Base-by-base conservation (phyloP, 2,888 invertebrate genomes). In the Blastobasis adustella region DNA sequence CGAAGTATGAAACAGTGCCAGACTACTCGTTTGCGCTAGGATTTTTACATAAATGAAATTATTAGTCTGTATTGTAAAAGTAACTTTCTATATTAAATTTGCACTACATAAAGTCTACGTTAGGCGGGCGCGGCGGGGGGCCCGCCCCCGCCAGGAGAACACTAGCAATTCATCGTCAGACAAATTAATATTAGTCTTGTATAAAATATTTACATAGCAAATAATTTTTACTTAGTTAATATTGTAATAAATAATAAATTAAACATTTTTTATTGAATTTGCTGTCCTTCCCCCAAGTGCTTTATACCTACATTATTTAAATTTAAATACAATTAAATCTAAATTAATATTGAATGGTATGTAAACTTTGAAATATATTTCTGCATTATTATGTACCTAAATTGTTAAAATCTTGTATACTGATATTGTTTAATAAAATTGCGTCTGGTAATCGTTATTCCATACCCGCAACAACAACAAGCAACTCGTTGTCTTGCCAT, bases 211-310 rank as follows among this genome's bases (percentile, higher is more conserved):
- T 86, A 88, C 79, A 85, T 88, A 88, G 88, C 75, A 73, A 84
- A 85, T 87, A 86, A 86, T 87, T 88, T 87, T 87, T 88, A 86
- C 84, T 88, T 87, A 87, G 87, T 88, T 88, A 86, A 81, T 83
- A 76, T 77, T 78, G 79, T 81, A 85, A 74, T 84, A 83, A 86
- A 85, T 82, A 79, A 82, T 82, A 84, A 82, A 82, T 77, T 77
- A 77, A 85, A 82, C 80, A 79, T 87, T 89, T 89, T 86, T 89
- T 83, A 89, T 89, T 89, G 83, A 85, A 89, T 89, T 89, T 88
- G 89, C 89, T 89, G 87, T 89, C 89, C 89, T 89, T 88, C 85
- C 89, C 89, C 89, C 82, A 89, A 89, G 89, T 89, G 89, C 89
- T 89, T 89, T 89, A 89, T 88, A 83, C 81, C 82, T 84, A 88